Conservation (phyloP, 2,797 vertebrate genomes). For the Sciaenops ocellatus region DNA sequence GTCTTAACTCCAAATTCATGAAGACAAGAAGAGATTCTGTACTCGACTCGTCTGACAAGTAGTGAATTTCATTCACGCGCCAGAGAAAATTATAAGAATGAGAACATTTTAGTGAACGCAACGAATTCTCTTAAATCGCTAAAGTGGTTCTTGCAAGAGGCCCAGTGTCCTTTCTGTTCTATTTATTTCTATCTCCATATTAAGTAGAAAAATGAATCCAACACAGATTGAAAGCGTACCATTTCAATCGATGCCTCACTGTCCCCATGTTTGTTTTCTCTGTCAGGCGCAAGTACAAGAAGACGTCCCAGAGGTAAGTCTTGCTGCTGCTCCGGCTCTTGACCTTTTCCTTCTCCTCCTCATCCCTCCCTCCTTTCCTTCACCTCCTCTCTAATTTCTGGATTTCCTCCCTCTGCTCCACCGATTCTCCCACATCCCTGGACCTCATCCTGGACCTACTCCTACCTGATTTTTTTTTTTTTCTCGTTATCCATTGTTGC, state of each 20-base stretch:
- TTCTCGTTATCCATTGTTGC: constrained; percentile 20
- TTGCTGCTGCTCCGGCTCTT: constrained; percentile 56
- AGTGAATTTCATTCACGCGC: not conserved
- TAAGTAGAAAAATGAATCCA: constrained; percentile 4
- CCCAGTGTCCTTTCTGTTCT: constrained; percentile 16
- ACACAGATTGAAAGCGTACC: not conserved
- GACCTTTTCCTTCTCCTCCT: constrained; percentile 40
- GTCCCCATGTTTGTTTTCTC: constrained; percentile 70
- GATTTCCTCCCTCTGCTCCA: constrained; percentile 24
- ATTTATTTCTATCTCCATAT: constrained; percentile 1
- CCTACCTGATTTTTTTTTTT: constrained; percentile 16
- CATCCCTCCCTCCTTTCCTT: constrained; percentile 5
- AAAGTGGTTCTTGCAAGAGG: constrained; percentile 21
- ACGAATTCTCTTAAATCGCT: not conserved
- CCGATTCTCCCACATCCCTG: constrained; percentile 3
- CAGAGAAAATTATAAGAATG: not conserved
- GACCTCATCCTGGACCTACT: constrained; percentile 20
- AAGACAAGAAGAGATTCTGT: not conserved
- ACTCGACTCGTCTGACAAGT: not conserved
- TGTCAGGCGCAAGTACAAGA: constrained; percentile 98
- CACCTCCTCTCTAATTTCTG: not conserved
- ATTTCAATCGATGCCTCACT: constrained; percentile 41
- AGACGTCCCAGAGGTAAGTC: constrained; percentile 99
- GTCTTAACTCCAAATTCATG: not conserved
- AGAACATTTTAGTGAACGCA: not conserved